Evolutionary conservation across 2,797 vertebrate species (phyloP).

Genomic region (Lepidocolaptes lacrymiger): DNA sequence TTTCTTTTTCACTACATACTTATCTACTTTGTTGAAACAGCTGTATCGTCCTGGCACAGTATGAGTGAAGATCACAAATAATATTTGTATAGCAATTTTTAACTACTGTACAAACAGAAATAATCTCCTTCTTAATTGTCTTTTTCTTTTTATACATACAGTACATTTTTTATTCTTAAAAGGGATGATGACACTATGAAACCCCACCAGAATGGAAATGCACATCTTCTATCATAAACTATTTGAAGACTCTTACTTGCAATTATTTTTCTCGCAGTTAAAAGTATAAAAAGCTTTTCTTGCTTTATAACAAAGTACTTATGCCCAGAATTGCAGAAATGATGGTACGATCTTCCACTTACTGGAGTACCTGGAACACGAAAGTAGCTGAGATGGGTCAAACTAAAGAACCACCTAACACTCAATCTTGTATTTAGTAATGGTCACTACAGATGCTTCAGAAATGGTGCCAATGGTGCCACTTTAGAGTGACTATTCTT

Average conservation of each 20-base stretch:
- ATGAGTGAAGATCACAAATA: conserved; percentile 32
- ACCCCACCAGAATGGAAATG: background rate
- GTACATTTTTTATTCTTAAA: conserved; percentile 25
- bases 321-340: background rate
- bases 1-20: conserved; percentile 36
- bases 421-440: background rate
- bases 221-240: conserved; percentile 14
- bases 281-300: background rate
- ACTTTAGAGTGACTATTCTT: background rate
- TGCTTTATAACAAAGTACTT: background rate
- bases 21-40: conserved; percentile 58
- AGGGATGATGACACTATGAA: background rate
- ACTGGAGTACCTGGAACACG: background rate
- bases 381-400: background rate
- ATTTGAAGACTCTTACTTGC: background rate
- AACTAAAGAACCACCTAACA: background rate
- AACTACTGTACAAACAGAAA: conserved; percentile 54
- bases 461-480: background rate
- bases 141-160: background rate
- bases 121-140: conserved; percentile 30
- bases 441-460: background rate
- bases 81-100: conserved; percentile 63
- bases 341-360: background rate
- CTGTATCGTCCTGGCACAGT: conserved; percentile 25
- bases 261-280: background rate